These are phyloP conservation scores for Petrocephalus schoutedeni DNA, from an alignment of 2,797 vertebrate genomes.

Conservation along the genomic window DNA sequence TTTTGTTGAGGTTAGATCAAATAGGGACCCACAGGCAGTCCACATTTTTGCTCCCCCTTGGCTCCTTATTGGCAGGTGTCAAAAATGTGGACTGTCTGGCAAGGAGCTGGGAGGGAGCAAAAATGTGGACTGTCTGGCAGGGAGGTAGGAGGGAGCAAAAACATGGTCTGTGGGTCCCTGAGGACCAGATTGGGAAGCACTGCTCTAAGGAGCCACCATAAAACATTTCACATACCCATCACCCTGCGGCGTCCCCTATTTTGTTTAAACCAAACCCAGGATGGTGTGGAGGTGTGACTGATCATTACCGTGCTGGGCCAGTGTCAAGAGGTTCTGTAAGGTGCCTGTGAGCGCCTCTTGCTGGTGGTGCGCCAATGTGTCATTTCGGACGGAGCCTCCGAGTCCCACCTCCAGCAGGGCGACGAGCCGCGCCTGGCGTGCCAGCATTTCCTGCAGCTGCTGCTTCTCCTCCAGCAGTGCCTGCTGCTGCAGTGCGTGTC, in stretches of 20 bases:
- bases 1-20: not conserved
- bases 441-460: conserved; percentile 65
- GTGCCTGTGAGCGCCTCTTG: conserved; percentile 63
- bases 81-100: too few relatives aligned
- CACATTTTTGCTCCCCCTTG: not conserved
- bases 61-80: too few relatives aligned
- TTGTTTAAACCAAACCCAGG: not conserved
- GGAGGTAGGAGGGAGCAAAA: too few relatives aligned
- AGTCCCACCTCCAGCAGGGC: conserved; percentile 64
- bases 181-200: not conserved
- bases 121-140: too few relatives aligned
- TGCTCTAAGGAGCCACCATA: not conserved
- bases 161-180: not conserved
- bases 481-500: conserved; percentile 61
- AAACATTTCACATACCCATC: not conserved
- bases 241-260: not conserved
- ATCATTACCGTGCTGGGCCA: conserved; percentile 70
- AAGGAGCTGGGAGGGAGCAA: too few relatives aligned
- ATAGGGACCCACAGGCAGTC: not conserved
- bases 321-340: conserved; percentile 62
- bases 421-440: conserved; percentile 62
- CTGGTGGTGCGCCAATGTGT: conserved; percentile 65
- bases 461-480: conserved; percentile 61
- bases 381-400: conserved; percentile 62
- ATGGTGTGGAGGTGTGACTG: conserved; percentile 29